Conservation (phyloP, 2,888 invertebrate species). For the Nemotelus pantherinus region DNA sequence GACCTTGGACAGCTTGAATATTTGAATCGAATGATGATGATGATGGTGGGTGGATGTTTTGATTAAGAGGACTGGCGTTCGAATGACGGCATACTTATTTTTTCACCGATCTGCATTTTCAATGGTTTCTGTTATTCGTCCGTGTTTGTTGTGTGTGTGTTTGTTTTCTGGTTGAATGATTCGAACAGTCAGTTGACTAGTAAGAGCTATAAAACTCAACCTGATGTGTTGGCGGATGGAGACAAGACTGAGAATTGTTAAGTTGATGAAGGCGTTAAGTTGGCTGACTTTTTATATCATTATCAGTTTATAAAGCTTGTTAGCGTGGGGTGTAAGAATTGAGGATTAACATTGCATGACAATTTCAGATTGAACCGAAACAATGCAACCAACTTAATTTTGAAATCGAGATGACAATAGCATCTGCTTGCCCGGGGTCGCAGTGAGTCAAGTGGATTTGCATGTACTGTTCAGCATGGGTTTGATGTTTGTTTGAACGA, state of each 20-base stretch:
- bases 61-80: constrained; percentile 4
- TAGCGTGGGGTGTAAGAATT: neutral
- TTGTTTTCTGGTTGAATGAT: constrained; percentile 21
- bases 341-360: too few species aligned
- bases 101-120: neutral
- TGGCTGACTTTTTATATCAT: neutral
- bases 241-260: neutral
- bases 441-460: too few species aligned
- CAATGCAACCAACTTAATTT: too few species aligned
- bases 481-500: too few species aligned
- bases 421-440: too few species aligned
- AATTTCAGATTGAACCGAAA: too few species aligned
- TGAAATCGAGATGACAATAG: too few species aligned
- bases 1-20: constrained; percentile 7
- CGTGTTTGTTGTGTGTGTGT: constrained; percentile 3
- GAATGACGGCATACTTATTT: constrained; percentile 3
- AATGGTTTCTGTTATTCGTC: neutral
- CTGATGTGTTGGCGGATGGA: neutral
- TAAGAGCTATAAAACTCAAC: neutral
- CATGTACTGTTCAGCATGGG: too few species aligned
- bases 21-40: neutral
- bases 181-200: neutral
- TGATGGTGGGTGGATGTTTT: neutral
- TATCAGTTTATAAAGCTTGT: neutral
- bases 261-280: neutral